Evolutionary conservation across 35 echinoderm and acorn worm species (phyloP), one percentile per base, ranked within the genome.

Genomic region (Amphiura filiformis): DNA sequence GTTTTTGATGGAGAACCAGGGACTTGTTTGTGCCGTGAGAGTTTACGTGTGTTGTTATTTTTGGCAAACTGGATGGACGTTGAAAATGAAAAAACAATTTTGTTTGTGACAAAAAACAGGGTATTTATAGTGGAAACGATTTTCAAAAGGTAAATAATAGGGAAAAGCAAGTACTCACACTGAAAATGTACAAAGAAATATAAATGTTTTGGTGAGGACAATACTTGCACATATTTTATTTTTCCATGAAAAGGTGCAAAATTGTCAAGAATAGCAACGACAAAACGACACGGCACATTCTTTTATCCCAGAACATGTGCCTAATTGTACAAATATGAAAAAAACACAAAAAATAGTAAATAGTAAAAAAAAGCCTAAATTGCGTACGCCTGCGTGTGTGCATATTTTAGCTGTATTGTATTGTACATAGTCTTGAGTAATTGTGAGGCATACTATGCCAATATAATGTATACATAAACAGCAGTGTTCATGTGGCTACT

Each of bases 1-100:
- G 61, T 70, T 70, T 70, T 26, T 26, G 61, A n/a, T 70, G 61
- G 61, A 70, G 61, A 70, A 70, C 61, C 61, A n/a, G 26, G 61
- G 61, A 70, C 61, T 4, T 2, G 28, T n/a, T 30, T 70, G 61
- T 70, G 28, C 61, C 26, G 2, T 70, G 61, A 2, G n/a, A n/a
- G n/a, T 70, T 70, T 18, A n/a, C n/a, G n/a, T 70, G 61, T 70
- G 61, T n/a, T 23, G 26, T 70, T 70, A 70, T 70, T 70, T 23
- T 18, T 70, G 61, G 15, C 7, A 11, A 52, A 52, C 7, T 11
- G 7, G 44, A 52, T 30, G 28, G 61, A 15, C 1, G 28, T 11
- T 11, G 61, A 23, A 70, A 47, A 47, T 47, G 41, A 17, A 47
- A 47, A 47, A 9, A 47, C 17, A 9, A 47, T 47, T 47, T 47